phyloP scores from a whole-genome alignment of 2,113 vertebrate species.

The Phodopus roborovskii region DNA sequence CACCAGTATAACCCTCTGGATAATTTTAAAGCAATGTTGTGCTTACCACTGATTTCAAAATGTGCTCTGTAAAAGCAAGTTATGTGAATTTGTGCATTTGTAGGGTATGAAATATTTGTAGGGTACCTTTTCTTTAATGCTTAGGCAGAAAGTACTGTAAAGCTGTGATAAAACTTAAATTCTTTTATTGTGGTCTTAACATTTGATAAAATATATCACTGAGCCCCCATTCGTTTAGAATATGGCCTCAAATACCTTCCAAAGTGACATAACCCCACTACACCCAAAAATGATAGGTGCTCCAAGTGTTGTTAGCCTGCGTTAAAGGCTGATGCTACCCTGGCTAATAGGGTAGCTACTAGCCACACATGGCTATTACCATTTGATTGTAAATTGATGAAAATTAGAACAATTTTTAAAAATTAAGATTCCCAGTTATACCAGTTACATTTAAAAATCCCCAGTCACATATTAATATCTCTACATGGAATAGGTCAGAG shows the following conservation, averaged over 20 bases:
- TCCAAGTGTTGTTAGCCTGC: background rate
- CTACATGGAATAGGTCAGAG: background rate
- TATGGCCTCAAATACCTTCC: background rate
- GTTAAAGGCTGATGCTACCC: background rate
- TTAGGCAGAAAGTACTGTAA: slow-evolving; percentile 20
- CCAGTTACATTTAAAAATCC: background rate
- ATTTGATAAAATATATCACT: background rate
- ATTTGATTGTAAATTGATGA: slow-evolving; percentile 2
- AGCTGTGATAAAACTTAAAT: slow-evolving; percentile 2
- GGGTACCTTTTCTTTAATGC: slow-evolving; percentile 39
- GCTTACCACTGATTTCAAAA: slow-evolving; percentile 12
- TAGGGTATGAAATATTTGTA: slow-evolving; percentile 45
- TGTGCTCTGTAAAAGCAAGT: slow-evolving; percentile 12
- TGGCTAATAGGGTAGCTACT: background rate
- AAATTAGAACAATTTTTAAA: background rate
- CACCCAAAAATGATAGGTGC: background rate
- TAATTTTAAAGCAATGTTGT: slow-evolving; percentile 1
- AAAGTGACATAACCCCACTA: background rate
- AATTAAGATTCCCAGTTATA: background rate
- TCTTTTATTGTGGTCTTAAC: slow-evolving; percentile 36
- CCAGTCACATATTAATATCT: background rate
- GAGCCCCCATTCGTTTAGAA: background rate
- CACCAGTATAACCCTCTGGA: background rate
- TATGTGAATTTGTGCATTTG: slow-evolving; percentile 27
- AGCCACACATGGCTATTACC: background rate